These are phyloP conservation scores for Streptopelia turtur DNA, from an alignment of 2,797 vertebrate genomes.

Conservation along the genomic window DNA sequence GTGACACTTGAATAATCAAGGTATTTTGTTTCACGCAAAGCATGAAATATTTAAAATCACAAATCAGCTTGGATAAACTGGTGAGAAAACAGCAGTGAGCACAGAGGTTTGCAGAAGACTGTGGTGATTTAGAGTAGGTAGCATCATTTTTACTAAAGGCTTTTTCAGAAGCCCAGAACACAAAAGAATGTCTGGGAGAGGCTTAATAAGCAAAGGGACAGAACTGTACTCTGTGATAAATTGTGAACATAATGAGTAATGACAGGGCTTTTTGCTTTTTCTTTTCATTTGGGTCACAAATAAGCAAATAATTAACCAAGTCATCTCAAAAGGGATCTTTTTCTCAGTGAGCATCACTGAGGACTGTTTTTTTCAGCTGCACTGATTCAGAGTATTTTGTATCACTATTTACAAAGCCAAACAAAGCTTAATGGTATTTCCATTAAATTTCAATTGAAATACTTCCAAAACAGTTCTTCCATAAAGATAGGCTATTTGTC, in stretches of 20 bases:
- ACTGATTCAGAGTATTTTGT: constrained; percentile 56
- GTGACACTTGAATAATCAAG: neutral
- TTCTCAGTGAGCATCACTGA: constrained; percentile 13
- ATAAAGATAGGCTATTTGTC: constrained; percentile 70
- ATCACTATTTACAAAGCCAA: constrained; percentile 69
- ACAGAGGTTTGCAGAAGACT: neutral
- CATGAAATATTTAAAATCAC: neutral
- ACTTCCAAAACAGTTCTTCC: constrained; percentile 66
- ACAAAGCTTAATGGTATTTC: constrained; percentile 70
- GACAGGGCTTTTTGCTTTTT: constrained; percentile 58
- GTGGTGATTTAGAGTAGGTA: neutral
- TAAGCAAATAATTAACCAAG: constrained; percentile 61
- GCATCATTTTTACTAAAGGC: constrained; percentile 10
- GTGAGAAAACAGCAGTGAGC: neutral
- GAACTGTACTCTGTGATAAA: constrained; percentile 54
- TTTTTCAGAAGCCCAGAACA: constrained; percentile 56
- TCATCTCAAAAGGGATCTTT: constrained; percentile 29
- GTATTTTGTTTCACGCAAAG: neutral
- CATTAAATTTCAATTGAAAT: constrained; percentile 71
- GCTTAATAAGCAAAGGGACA: constrained; percentile 41
- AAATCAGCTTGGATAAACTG: neutral
- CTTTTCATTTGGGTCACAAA: constrained; percentile 55
- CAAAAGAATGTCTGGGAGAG: constrained; percentile 58
- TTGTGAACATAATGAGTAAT: constrained; percentile 50
- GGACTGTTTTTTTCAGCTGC: constrained; percentile 67